These are phyloP conservation scores for Syngnathus floridae DNA, from an alignment of 2,113 vertebrate genomes.

Conservation along the genomic window DNA sequence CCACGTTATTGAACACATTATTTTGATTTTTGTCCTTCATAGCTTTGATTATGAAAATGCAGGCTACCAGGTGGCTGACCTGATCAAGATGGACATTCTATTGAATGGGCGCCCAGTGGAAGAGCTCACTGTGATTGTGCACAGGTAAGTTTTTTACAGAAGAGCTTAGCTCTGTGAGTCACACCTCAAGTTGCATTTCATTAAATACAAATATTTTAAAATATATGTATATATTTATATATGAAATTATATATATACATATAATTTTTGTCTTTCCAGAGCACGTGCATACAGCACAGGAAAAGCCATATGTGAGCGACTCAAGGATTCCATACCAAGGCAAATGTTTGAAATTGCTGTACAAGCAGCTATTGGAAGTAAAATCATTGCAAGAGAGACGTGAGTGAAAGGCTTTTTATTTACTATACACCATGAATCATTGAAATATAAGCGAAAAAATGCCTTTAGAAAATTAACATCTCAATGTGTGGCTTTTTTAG, in stretches of 20 bases:
- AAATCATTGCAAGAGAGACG: conserved; percentile 93
- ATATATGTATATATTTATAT: no score
- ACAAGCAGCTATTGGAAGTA: conserved; percentile 86
- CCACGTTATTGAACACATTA: no score
- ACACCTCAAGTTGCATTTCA: no score
- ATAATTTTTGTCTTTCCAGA: conserved; percentile 54
- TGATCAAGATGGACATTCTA: conserved; percentile 91
- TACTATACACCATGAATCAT: background rate
- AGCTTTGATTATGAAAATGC: conserved; percentile 98
- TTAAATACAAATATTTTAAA: no score
- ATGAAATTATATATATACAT: no score
- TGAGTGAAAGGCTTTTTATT: conserved; percentile 59
- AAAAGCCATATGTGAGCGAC: conserved; percentile 85
- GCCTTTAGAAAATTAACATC: background rate
- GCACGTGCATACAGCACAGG: conserved; percentile 77
- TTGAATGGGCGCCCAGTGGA: conserved; percentile 86
- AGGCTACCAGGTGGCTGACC: conserved; percentile 83
- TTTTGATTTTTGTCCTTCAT: background rate
- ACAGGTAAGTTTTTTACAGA: conserved; percentile 69
- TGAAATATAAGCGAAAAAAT: background rate
- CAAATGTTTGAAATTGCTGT: conserved; percentile 95
- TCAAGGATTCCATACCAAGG: conserved; percentile 86
- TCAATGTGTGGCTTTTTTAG: conserved; percentile 63
- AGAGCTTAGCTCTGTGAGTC: background rate
- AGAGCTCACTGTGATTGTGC: conserved; percentile 82